Conservation (phyloP, 1,140 invertebrate genomes). For the Lucilia cuprina region DNA sequence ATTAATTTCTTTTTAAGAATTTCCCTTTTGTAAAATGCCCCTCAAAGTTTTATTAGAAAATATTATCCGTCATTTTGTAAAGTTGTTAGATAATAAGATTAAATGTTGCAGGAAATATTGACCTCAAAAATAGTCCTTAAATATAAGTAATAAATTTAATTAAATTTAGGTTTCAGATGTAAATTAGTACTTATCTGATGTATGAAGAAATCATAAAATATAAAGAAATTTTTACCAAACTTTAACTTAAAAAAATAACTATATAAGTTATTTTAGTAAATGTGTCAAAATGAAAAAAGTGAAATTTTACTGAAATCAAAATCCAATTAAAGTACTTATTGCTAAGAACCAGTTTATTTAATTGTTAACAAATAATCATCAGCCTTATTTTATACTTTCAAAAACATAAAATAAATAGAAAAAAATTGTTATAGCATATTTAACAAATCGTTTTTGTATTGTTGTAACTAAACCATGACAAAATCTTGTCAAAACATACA, state of each 20-base stretch:
- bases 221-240: not conserved
- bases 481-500: not conserved
- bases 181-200: too few species aligned
- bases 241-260: not conserved
- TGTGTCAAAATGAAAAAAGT: not conserved
- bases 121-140: not conserved
- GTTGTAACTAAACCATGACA: constrained; percentile 3
- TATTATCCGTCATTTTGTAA: not conserved
- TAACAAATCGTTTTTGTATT: not conserved
- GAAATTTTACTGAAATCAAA: not conserved
- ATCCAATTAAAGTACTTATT: not conserved
- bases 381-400: not conserved
- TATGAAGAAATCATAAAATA: too few species aligned
- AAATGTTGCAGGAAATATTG: not conserved
- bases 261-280: not conserved
- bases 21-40: not conserved
- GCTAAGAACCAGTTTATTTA: not conserved
- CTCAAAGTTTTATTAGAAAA: not conserved
- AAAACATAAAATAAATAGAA: not conserved
- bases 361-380: not conserved
- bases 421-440: not conserved
- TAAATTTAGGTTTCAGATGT: too few species aligned
- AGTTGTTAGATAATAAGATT: not conserved
- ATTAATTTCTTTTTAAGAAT: not conserved
- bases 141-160: not conserved